phyloP scores from a whole-genome alignment of 2,797 vertebrate genomes.

The Tragelaphus eurycerus region DNA sequence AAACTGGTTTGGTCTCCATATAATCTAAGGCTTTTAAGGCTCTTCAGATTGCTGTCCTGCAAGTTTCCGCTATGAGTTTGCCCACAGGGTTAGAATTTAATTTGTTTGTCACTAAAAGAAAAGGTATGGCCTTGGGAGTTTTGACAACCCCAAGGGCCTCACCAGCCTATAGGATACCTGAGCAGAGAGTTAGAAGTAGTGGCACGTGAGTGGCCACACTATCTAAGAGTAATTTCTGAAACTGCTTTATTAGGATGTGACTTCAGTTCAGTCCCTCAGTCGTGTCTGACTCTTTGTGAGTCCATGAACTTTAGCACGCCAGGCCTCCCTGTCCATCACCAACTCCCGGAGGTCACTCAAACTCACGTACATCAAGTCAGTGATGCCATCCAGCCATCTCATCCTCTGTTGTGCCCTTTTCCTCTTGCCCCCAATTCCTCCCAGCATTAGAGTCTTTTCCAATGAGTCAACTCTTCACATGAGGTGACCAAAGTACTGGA shows the following conservation, averaged over 20 bases:
- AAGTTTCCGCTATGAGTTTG: background rate
- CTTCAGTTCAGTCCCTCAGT: too few relatives aligned
- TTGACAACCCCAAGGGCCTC: background rate
- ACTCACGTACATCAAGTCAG: too few relatives aligned
- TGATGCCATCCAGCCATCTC: too few relatives aligned
- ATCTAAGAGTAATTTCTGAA: background rate
- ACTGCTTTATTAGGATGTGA: background rate
- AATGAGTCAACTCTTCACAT: too few relatives aligned
- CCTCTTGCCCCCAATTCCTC: too few relatives aligned
- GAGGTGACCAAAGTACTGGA: too few relatives aligned
- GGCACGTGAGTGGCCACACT: background rate
- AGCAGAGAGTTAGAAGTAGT: background rate
- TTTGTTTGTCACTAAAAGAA: background rate
- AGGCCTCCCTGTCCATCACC: too few relatives aligned
- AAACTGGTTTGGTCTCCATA: background rate
- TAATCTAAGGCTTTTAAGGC: background rate
- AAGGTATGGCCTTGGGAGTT: background rate
- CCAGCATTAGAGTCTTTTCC: too few relatives aligned
- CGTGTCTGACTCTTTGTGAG: rapidly evolving
- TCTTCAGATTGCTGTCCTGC: background rate
- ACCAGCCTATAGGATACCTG: background rate
- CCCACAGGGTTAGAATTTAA: background rate
- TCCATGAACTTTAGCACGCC: rapidly evolving
- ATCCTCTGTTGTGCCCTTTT: too few relatives aligned
- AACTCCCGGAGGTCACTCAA: too few relatives aligned